Base-by-base conservation (phyloP, 2,797 vertebrate genomes). In the Manis javanica region DNA sequence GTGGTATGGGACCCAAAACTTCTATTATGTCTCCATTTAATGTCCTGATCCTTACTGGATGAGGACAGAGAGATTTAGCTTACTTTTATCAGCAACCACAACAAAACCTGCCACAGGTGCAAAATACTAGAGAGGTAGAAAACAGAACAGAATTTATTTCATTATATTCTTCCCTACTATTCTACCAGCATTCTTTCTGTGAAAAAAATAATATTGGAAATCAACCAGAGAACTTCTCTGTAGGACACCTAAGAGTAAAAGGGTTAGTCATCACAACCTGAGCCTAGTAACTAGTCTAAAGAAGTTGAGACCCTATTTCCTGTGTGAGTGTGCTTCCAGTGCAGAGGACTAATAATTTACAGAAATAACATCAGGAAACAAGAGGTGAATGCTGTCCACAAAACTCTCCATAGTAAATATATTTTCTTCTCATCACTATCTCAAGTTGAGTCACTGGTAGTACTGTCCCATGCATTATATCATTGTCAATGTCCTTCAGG, bases 191-290 rank as follows among this genome's bases (percentile, higher is more conserved):
- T 64, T 96, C 81, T 91, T 78, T 83, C 75, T 78, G 83, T 88
- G 23, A 55, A 94, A 46, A 89, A 90, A 55, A 86, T 90, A 94
- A 94, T 39, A 95, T 94, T 81, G 96, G 53, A 94, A 97, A 97
- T 96, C 89, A 87, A 77, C 75, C 79, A 51, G 75, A 97, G 3
- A 79, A 95, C 53, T 53, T 95, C 51, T 94, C 39, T 87, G 18
- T 87, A 55, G 15, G 72, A 57, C 37, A 86, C 24, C 7, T 85
- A 84, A 61, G 86, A 69, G n/a, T 96, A 37, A 91, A 53, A 96
- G n/a, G 42, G 18, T 89, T 84, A 92, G 21, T 66, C 19, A 77
- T 82, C 96, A 92, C 94, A 95, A 77, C 49, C 87, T 94, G 92
- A 97, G n/a, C 64, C 72, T 71, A n/a, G 78, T 59, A 94, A 46